Conservation (phyloP, 1,140 invertebrate genomes). For the Scaptomyza pallida region DNA sequence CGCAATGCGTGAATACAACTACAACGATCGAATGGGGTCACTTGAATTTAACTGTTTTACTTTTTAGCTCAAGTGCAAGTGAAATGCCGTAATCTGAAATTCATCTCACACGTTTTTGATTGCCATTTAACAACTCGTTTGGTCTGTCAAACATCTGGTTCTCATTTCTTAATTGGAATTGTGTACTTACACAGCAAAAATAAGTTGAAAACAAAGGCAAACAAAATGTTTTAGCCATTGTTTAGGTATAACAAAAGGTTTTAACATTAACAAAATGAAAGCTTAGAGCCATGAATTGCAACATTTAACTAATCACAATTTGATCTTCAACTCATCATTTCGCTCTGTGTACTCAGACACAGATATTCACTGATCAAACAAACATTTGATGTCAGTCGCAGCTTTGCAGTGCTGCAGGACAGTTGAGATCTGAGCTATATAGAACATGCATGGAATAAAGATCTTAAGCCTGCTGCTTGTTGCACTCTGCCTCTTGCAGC, state of each 20-base stretch:
- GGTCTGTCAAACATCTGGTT: constrained; percentile 26
- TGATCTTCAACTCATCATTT: neutral
- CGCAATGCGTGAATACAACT: constrained; percentile 40
- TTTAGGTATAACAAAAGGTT: neutral
- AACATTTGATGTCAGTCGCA: constrained; percentile 50
- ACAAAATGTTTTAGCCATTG: neutral
- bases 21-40: constrained; percentile 66
- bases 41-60: neutral
- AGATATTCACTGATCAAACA: constrained; percentile 17
- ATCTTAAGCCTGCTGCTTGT: constrained; percentile 19
- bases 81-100: constrained; percentile 32
- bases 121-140: constrained; percentile 36
- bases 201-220: neutral
- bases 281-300: too few species aligned
- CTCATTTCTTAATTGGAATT: constrained; percentile 50
- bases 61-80: constrained; percentile 65
- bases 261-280: neutral
- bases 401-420: constrained; percentile 36
- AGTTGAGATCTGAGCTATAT: constrained; percentile 22
- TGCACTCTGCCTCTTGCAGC: constrained; percentile 15
- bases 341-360: neutral
- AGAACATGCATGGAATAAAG: constrained; percentile 34
- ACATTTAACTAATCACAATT: neutral
- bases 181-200: constrained; percentile 4
- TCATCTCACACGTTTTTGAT: constrained; percentile 2